A percentile compares a stretch with the other conserved stretches of the same genome.
phyloP scores from a whole-genome alignment of 2,113 vertebrate species.

The Vulpes ferrilata region DNA sequence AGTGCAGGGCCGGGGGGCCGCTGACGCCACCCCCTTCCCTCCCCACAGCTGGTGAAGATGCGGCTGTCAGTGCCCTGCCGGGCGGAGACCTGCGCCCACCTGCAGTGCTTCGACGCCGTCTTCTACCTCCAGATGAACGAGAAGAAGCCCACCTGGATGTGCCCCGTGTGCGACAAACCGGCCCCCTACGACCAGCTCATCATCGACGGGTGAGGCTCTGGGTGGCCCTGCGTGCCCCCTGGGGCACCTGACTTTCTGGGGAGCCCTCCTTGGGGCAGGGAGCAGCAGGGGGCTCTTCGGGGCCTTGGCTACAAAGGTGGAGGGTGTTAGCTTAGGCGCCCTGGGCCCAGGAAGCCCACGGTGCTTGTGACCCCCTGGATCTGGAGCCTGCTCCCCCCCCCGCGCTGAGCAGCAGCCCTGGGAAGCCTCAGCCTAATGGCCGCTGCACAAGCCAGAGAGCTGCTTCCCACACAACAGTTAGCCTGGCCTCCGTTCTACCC shows the following conservation, averaged over 20 bases:
- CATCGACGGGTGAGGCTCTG: slow-evolving; percentile 93
- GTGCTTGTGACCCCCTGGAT: not conserved
- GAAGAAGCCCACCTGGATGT: slow-evolving; percentile 99
- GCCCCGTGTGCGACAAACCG: slow-evolving; percentile 98
- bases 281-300: not conserved
- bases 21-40: not conserved
- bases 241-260: too few relatives aligned
- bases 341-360: not conserved
- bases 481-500: fast-evolving
- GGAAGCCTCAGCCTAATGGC: not conserved
- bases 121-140: slow-evolving; percentile 99
- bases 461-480: fast-evolving
- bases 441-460: fast-evolving
- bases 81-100: slow-evolving; percentile 96
- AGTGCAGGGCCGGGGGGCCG: fast-evolving
- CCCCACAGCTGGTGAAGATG: slow-evolving; percentile 97
- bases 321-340: fast-evolving
- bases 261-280: too few relatives aligned
- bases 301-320: not conserved
- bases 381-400: not conserved
- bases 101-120: slow-evolving; percentile 99
- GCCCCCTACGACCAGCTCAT: slow-evolving; percentile 98
- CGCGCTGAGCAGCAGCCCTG: fast-evolving
- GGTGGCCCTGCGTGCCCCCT: too few relatives aligned
- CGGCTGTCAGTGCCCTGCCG: slow-evolving; percentile 97